These are phyloP conservation scores for Drosophila kurseongensis DNA, from an alignment of 1,140 invertebrate species.

Conservation along the genomic window DNA sequence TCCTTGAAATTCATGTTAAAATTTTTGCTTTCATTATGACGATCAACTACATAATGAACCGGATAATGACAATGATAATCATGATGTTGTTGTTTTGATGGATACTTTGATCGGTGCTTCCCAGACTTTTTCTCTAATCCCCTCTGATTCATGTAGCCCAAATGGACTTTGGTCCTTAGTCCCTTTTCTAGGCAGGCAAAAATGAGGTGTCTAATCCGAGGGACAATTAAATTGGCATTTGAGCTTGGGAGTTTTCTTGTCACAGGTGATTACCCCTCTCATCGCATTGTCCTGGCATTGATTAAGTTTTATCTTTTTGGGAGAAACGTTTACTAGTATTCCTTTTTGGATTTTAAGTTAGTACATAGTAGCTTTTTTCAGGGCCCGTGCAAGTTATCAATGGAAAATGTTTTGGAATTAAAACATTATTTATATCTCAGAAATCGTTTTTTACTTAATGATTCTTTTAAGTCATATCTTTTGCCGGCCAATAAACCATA, in stretches of 20 bases:
- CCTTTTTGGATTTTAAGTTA: too few relatives aligned
- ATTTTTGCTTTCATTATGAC: constrained; percentile 58
- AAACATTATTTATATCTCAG: too few relatives aligned
- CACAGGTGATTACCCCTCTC: constrained; percentile 18
- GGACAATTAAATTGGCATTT: constrained; percentile 16
- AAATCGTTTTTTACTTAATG: too few relatives aligned
- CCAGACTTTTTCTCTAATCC: neutral
- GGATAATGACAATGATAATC: constrained; percentile 10
- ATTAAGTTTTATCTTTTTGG: neutral
- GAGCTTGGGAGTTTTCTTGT: neutral
- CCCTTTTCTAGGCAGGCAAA: neutral
- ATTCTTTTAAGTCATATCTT: too few relatives aligned
- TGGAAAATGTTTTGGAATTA: too few relatives aligned
- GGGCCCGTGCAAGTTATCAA: too few relatives aligned
- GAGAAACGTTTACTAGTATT: neutral
- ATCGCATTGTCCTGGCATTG: neutral
- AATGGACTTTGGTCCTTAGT: constrained; percentile 26
- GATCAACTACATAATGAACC: constrained; percentile 23
- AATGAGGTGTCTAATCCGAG: neutral
- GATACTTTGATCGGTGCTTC: constrained; percentile 19
- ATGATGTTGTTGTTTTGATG: constrained; percentile 37
- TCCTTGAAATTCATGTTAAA: constrained; percentile 83
- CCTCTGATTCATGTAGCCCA: constrained; percentile 25
- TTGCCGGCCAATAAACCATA: too few relatives aligned
- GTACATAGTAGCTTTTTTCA: too few relatives aligned